A percentile compares a stretch with the other conserved stretches of the same genome.
These are phyloP conservation scores for Ceratoteleas bidentatus DNA, from an alignment of 1,140 invertebrate species.

Conservation along the genomic window DNA sequence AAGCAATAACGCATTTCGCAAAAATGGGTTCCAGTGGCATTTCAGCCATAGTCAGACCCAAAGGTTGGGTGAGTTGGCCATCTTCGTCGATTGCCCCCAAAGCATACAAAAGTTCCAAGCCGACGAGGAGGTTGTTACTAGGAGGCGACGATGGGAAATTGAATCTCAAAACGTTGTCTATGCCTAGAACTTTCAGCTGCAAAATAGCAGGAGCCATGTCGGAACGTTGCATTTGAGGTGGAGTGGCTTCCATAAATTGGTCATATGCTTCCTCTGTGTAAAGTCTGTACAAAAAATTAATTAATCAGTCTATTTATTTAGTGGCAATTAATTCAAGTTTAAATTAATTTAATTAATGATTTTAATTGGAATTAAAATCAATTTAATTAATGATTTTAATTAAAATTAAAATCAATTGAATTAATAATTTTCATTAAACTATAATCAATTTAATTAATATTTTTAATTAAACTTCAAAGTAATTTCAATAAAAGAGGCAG, in stretches of 20 bases:
- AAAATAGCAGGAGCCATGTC: conserved; percentile 93
- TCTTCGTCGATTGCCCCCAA: conserved; percentile 90
- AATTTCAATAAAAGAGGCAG: too few species aligned
- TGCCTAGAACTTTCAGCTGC: conserved; percentile 97
- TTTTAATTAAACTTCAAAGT: too few species aligned
- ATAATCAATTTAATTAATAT: too few species aligned
- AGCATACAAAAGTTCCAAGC: conserved; percentile 94
- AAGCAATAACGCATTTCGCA: conserved; percentile 92
- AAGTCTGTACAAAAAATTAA: conserved; percentile 80
- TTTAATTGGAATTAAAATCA: too few species aligned
- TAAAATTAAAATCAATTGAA: too few species aligned
- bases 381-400: too few species aligned
- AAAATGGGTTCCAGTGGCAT: conserved; percentile 94
- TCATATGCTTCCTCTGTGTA: conserved; percentile 90
- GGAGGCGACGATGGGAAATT: too few species aligned
- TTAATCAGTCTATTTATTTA: conserved; percentile 3
- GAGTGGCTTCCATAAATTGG: conserved; percentile 86
- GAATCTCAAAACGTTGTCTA: conserved; percentile 93
- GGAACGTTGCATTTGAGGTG: conserved; percentile 96
- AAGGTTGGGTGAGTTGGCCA: conserved; percentile 89
- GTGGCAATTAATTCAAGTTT: too few species aligned
- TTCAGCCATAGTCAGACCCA: conserved; percentile 95
- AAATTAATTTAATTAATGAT: too few species aligned
- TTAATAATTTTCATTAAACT: too few species aligned
- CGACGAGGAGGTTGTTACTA: conserved; percentile 92